Evolutionary conservation across 2,888 invertebrate genomes (phyloP), one percentile per base, ranked within the genome.

Genomic region (Erynnis tages): DNA sequence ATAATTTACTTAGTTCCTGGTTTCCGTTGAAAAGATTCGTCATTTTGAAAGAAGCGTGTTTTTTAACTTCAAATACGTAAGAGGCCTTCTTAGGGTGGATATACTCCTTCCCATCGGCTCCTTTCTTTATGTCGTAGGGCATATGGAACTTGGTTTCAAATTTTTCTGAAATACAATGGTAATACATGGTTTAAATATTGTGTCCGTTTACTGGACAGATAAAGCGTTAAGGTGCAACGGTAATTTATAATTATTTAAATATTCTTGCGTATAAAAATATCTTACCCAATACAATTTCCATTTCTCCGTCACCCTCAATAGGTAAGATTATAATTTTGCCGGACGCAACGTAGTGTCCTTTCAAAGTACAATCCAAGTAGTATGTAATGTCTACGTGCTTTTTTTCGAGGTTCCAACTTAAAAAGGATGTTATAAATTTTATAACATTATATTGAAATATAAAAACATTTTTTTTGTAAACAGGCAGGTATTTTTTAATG

Each of bases 311-410:
- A 6, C 83, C 83, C 23, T 53, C 76, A 44, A 83, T 82, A 1
- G 83, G 82, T 1, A 83, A 56, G n/a, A 82, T 73, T 3, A 83
- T 71, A 1, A 83, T 60, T 44, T 66, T 61, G 1, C 83, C 83
- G 0, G 71, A 4, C 2, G 34, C 34, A 7, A 3, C 16, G 16
- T 34, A 34, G 16, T 34, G 14, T 34, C 34, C 34, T 17, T 17
- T 7, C 4, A 17, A 16, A 0, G 14, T 1, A 17, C 16, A 7
- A n/a, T 16, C n/a, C 5, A 16, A 34, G 16, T 34, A 16, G 16
- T 14, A 34, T 16, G 7, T 3, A 14, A 34, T 14, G 4, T 34
- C 8, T 17, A 34, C 13, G 14, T 7, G 2, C n/a, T 34, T 34
- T 34, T 34, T 34, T 4, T 34, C 8, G n/a, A 8, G 8, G 14